These are phyloP conservation scores for Acanthornis magna DNA, from an alignment of 2,797 vertebrate genomes.

Conservation along the genomic window DNA sequence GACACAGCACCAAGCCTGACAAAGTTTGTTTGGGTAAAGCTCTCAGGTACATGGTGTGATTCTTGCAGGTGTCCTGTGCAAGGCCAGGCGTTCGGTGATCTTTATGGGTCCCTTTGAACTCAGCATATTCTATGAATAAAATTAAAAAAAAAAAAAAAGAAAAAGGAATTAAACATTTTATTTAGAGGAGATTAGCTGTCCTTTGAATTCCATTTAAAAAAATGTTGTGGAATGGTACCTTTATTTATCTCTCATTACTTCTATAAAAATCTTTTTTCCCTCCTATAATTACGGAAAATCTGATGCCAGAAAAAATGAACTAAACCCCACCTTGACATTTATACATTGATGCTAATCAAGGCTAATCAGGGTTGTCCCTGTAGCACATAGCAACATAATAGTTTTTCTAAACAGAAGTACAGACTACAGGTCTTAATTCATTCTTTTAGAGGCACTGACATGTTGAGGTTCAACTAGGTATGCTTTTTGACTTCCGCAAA, in stretches of 20 bases:
- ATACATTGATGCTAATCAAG: neutral
- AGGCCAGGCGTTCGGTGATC: neutral
- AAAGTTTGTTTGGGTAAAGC: neutral
- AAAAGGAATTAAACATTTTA: neutral
- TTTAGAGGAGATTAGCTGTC: neutral
- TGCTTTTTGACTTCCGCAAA: neutral
- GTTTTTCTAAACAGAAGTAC: constrained; percentile 18
- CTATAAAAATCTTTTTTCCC: neutral
- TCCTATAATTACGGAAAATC: constrained; percentile 43
- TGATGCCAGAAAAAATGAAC: neutral
- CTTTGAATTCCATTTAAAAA: neutral
- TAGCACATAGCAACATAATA: constrained; percentile 36
- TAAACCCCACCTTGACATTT: constrained; percentile 20
- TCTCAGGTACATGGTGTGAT: neutral
- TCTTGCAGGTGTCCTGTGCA: neutral
- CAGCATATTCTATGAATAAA: neutral
- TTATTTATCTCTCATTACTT: neutral
- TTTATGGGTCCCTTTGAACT: neutral
- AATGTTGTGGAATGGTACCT: neutral
- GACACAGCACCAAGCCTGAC: neutral
- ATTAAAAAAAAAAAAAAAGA: neutral
- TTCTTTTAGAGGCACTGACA: neutral
- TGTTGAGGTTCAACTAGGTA: neutral
- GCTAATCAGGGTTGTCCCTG: constrained; percentile 1
- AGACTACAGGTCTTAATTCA: neutral